Base-by-base conservation (phyloP, 2,113 vertebrate genomes). In the Tragulus kanchil region DNA sequence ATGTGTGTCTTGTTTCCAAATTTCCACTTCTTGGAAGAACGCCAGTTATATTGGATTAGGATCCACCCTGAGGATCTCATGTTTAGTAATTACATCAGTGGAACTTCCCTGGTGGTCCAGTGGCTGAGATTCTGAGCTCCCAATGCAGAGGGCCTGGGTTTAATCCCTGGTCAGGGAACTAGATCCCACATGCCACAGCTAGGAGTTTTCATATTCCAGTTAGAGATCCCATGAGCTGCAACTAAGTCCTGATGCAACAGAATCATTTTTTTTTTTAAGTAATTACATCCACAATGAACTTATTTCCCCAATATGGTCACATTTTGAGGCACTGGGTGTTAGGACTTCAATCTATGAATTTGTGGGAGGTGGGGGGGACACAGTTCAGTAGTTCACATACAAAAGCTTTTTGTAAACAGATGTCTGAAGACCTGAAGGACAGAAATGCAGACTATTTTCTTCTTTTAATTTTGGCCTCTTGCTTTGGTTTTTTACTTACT, bases 341-440 rank as follows among this genome's bases (percentile, higher is more conserved):
- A 81, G 19, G 36, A 48, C n/a, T 48, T 45, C 23, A 26, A n/a
- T 2, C 0, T 21, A 19, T 0, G 8, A 12, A 31, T 77, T 52
- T 52, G 8, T 36, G 36, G 36, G 36, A 36, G 36, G 36, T 36
- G 36, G 0, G 1, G 61, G 28, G 16, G n/a, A 13, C 21, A 10
- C 26, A 2, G 0, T 36, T 26, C 19, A 21, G 25, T 3, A 21
- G 23, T 14, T 48, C n/a, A 12, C 50, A 25, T 5, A 3, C 8
- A 50, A 26, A 56, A 36, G 6, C 42, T 82, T 52, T 54, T 15
- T 8, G 3, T 42, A 25, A 6, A 42, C 2, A 1, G 14, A 48
- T 19, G 9, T 6, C 21, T 14, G 26, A 13, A 61, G 78, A 56
- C 25, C 5, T 11, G 26, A 36, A 36, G 67, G 50, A 21, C 50